Percentiles rank a stretch among this genome's conserved stretches.
Conservation (phyloP, 1,140 invertebrate genomes). For the Asobara japonica region DNA sequence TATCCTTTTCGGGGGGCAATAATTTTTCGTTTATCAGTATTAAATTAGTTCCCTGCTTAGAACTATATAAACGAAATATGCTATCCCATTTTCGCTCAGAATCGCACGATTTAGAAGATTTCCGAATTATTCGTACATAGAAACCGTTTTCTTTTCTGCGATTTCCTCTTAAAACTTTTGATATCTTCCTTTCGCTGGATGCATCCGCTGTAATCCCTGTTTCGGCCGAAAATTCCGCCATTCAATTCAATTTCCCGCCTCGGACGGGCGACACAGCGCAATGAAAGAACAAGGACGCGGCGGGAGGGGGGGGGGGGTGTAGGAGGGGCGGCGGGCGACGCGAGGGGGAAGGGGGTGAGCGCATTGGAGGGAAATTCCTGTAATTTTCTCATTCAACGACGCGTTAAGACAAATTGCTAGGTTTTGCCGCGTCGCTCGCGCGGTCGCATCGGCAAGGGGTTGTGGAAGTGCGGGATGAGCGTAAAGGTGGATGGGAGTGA, state of each 20-base stretch:
- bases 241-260: background rate
- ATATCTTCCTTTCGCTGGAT: no score
- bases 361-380: slow-evolving; percentile 22
- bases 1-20: no score
- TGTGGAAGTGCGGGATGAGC: background rate
- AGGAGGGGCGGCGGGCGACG: background rate
- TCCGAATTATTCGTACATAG: no score
- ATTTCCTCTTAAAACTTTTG: no score
- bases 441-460: slow-evolving; percentile 18
- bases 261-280: background rate
- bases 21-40: no score
- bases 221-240: background rate
- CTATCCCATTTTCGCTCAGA: no score
- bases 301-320: background rate
- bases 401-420: slow-evolving; percentile 32
- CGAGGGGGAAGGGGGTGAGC: background rate
- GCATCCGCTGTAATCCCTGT: background rate
- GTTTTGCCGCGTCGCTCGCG: slow-evolving; percentile 27
- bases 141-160: no score
- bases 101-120: no score
- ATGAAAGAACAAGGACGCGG: background rate
- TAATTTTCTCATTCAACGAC: slow-evolving; percentile 33
- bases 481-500: background rate
- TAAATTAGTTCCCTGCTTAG: no score
- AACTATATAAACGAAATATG: no score